Percentiles rank a stretch among this genome's conserved stretches.
Evolutionary conservation across 2,888 invertebrate species (phyloP).

Genomic region (Leptura quadrifasciata): DNA sequence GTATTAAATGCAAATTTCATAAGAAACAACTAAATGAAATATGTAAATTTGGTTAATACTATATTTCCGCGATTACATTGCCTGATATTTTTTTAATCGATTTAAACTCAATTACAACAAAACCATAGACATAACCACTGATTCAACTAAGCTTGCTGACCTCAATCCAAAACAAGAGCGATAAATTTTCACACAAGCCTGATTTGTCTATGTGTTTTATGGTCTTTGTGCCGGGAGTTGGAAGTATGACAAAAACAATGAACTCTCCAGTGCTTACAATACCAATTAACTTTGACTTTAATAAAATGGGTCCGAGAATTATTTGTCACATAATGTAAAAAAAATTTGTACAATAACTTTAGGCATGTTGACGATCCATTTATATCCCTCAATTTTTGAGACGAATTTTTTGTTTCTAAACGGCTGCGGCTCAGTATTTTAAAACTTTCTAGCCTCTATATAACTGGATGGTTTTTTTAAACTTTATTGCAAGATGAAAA

Average conservation of each 20-base stretch:
- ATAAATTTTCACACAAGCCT: background rate
- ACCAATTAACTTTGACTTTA: background rate
- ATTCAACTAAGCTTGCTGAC: background rate
- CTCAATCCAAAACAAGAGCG: background rate
- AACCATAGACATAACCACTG: background rate
- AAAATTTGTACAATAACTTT: background rate
- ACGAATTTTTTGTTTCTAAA: too few relatives aligned
- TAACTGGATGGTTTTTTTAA: too few relatives aligned
- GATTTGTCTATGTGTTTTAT: background rate
- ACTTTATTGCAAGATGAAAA: too few relatives aligned
- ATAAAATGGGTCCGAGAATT: background rate
- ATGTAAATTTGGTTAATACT: too few relatives aligned
- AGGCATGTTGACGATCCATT: background rate
- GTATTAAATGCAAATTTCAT: too few relatives aligned
- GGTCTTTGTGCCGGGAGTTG: background rate
- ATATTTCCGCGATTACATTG: too few relatives aligned
- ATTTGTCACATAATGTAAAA: background rate
- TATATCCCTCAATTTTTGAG: too few relatives aligned
- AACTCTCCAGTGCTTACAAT: background rate
- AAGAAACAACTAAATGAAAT: too few relatives aligned
- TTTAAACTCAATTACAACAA: too few relatives aligned
- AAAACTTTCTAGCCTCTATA: too few relatives aligned
- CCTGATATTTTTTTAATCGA: too few relatives aligned
- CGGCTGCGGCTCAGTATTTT: too few relatives aligned
- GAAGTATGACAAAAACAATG: background rate